Evolutionary conservation across 1,140 invertebrate species (phyloP).

Genomic region (Brachionus koreanus): DNA sequence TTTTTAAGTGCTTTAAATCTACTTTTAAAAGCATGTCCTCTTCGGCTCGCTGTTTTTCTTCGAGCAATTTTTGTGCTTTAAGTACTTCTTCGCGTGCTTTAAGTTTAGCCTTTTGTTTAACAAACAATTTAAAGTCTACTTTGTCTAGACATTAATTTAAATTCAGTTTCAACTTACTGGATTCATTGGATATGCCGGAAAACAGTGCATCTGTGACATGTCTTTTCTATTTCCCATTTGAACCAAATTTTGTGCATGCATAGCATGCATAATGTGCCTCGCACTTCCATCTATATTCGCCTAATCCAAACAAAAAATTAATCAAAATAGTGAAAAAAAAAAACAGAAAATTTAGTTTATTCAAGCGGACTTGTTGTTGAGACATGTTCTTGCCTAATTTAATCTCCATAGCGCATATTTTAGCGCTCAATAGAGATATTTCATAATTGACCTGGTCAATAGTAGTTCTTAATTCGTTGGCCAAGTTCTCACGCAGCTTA

Average conservation of each 20-base stretch:
- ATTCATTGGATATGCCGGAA: conserved; percentile 36
- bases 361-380: neutral
- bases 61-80: conserved; percentile 55
- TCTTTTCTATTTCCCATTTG: conserved; percentile 43
- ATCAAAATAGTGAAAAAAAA: neutral
- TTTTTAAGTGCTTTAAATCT: neutral
- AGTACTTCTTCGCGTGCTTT: conserved; percentile 47
- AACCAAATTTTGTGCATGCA: conserved; percentile 41
- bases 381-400: neutral
- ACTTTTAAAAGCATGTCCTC: conserved; percentile 53
- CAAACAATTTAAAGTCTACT: too few species aligned
- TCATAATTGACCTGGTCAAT: neutral
- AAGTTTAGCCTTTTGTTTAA: neutral
- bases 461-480: neutral
- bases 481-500: neutral
- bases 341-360: neutral
- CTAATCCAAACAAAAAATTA: neutral
- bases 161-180: neutral
- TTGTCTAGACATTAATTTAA: neutral
- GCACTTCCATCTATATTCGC: conserved; percentile 36
- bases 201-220: conserved; percentile 16
- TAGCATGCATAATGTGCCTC: conserved; percentile 22
- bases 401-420: neutral
- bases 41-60: conserved; percentile 52
- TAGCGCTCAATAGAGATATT: neutral